These are phyloP conservation scores for Neogale vison DNA, from an alignment of 2,113 vertebrate species.

Conservation along the genomic window DNA sequence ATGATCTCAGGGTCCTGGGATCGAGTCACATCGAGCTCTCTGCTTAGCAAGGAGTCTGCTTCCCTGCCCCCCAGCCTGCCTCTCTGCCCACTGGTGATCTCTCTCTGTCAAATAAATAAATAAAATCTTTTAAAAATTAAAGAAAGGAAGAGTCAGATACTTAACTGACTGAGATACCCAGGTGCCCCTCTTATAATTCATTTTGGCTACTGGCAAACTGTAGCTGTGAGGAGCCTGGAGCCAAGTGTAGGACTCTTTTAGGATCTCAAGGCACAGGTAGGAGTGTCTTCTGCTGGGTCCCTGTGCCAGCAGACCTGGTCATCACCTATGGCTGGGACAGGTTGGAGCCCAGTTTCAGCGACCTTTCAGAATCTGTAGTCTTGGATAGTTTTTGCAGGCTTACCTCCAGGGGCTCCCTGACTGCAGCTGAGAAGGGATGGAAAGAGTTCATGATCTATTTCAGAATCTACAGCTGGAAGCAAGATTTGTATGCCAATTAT, in stretches of 20 bases:
- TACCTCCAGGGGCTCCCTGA: neutral
- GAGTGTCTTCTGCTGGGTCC: neutral
- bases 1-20: too few relatives aligned
- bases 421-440: neutral
- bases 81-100: too few relatives aligned
- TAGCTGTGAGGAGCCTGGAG: neutral
- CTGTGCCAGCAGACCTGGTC: neutral
- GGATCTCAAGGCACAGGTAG: neutral
- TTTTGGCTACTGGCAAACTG: neutral
- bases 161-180: too few relatives aligned
- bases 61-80: too few relatives aligned
- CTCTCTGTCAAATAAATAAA: too few relatives aligned
- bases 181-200: neutral
- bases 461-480: neutral
- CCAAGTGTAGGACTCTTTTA: neutral
- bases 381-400: neutral
- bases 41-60: too few relatives aligned
- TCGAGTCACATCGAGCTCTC: too few relatives aligned
- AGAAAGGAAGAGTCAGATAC: too few relatives aligned
- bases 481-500: neutral
- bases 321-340: neutral
- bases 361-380: neutral
- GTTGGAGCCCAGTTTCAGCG: neutral
- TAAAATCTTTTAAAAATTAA: too few relatives aligned
- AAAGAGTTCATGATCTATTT: neutral